These are phyloP conservation scores for Girardinus metallicus DNA, from an alignment of 2,797 vertebrate species.

Conservation along the genomic window DNA sequence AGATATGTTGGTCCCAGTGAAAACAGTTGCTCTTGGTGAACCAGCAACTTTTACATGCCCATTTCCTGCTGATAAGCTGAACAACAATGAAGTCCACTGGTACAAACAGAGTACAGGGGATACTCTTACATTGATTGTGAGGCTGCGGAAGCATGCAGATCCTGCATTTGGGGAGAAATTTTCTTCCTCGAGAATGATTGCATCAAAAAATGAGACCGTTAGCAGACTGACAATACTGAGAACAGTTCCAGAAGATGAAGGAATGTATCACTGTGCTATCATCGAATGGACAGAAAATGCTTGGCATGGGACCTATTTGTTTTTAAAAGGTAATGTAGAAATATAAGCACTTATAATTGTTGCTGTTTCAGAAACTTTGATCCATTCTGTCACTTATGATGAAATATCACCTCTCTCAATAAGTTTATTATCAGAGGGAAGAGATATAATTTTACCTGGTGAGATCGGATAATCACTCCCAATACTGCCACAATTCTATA, in stretches of 20 bases:
- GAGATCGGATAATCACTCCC: not conserved
- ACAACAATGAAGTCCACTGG: not conserved
- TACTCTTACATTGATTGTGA: not conserved
- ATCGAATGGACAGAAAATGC: rapidly evolving
- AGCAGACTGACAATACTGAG: conserved; percentile 12
- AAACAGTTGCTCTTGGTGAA: not conserved
- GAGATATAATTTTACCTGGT: not conserved
- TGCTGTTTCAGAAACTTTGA: not conserved
- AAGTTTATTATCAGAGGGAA: not conserved
- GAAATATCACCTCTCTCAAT: not conserved
- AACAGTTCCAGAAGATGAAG: conserved; percentile 30
- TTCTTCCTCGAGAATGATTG: rapidly evolving
- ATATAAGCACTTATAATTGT: not conserved
- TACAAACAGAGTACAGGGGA: not conserved
- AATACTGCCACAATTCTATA: not conserved
- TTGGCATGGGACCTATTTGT: conserved; percentile 7
- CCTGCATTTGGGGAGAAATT: not conserved
- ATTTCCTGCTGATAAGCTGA: not conserved
- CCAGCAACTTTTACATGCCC: not conserved
- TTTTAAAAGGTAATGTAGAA: rapidly evolving
- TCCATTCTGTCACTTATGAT: not conserved
- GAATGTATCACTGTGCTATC: conserved; percentile 33
- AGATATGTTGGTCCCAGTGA: not conserved
- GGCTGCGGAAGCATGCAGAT: not conserved
- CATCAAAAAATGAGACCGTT: not conserved